Conservation (phyloP, 2,888 invertebrate genomes). For the Athripsodes cinereus region DNA sequence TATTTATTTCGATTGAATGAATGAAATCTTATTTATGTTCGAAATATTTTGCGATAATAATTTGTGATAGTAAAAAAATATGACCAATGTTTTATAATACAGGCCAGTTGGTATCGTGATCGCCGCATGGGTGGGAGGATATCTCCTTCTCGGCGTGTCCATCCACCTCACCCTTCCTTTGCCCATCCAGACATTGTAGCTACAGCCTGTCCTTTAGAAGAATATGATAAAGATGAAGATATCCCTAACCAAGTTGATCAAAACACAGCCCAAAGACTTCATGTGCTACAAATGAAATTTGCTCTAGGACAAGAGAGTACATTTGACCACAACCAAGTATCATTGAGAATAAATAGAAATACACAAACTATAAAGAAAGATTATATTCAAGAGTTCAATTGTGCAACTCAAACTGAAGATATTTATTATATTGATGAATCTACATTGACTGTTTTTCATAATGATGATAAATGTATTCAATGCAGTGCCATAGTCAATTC, state of each 20-base stretch:
- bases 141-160: conserved; percentile 31
- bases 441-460: conserved; percentile 8
- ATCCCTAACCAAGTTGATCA: conserved; percentile 30
- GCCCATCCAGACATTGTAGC: conserved; percentile 35
- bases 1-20: no score
- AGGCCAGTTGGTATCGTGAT: conserved; percentile 48
- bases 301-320: conserved; percentile 41
- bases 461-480: conserved; percentile 10
- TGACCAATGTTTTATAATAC: conserved; percentile 32
- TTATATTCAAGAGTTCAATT: conserved; percentile 35
- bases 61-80: no score
- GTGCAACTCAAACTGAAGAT: conserved; percentile 44
- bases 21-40: no score
- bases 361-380: conserved; percentile 36
- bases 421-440: conserved; percentile 38
- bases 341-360: conserved; percentile 40
- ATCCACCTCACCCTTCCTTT: conserved; percentile 31
- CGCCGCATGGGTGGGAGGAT: conserved; percentile 42
- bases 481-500: conserved; percentile 1
- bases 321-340: conserved; percentile 38
- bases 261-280: conserved; percentile 35
- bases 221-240: conserved; percentile 28
- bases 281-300: conserved; percentile 45
- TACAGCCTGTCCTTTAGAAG: conserved; percentile 14
- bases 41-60: no score